Evolutionary conservation across 2,113 vertebrate species (phyloP).

Genomic region (Seriola rivoliana): DNA sequence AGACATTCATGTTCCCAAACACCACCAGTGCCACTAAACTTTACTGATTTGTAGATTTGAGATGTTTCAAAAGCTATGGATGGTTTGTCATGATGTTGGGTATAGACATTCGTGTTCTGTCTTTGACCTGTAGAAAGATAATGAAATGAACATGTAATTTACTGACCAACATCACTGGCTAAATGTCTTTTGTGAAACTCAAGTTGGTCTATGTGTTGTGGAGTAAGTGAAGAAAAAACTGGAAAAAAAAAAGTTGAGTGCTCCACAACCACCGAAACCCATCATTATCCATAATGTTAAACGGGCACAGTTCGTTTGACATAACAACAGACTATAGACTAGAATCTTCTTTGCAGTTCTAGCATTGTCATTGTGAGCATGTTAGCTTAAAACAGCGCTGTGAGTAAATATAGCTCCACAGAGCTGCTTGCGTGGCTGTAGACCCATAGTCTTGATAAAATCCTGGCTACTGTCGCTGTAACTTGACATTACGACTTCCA

Average conservation of each 20-base stretch:
- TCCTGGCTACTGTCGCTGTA: not conserved
- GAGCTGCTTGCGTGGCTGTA: not conserved
- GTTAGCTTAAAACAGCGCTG: not conserved
- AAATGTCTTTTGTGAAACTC: not conserved
- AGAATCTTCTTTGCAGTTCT: not conserved
- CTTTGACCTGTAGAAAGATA: too few species aligned
- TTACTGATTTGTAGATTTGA: not conserved
- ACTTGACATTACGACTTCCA: not conserved
- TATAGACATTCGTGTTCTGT: too few species aligned
- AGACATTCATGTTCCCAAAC: too few species aligned
- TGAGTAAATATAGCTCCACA: not conserved
- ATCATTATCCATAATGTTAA: too few species aligned
- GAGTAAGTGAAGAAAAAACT: too few species aligned
- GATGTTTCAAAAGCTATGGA: too few species aligned
- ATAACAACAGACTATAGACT: not conserved
- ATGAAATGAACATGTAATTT: too few species aligned
- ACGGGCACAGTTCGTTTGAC: not conserved
- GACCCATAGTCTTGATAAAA: not conserved
- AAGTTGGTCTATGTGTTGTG: not conserved
- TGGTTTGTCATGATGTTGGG: too few species aligned
- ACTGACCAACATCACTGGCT: too few species aligned
- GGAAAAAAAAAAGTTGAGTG: too few species aligned
- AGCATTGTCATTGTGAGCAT: not conserved
- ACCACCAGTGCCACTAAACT: too few species aligned
- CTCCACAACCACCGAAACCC: too few species aligned